Evolutionary conservation across 1,140 invertebrate genomes (phyloP), one percentile per base, ranked within the genome.

Genomic region (Arctopsyche grandis): DNA sequence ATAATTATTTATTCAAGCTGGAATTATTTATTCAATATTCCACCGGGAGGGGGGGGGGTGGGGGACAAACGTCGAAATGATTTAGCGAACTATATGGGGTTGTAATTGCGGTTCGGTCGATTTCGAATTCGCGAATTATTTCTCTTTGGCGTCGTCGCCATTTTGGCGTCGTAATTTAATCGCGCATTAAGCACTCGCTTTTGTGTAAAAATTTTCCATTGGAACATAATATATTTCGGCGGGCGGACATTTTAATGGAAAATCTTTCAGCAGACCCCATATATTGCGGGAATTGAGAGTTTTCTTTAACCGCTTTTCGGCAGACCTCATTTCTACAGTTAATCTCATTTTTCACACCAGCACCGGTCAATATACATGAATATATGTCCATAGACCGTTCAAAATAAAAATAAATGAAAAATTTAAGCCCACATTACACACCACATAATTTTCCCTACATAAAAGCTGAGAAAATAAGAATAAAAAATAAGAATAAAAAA

Each of bases 201-300:
- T 66, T 66, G n/a, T 52, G 48, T 52, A 66, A 74, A 21, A 56
- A 56, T 7, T 9, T 74, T 56, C 46, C 16, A 74, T 74, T n/a
- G 71, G 38, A 74, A 56, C 48, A 21, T 74, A 74, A 74, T 74
- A 74, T 52, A 74, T 70, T 74, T 74, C 46, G 7, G 29, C 29
- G n/a, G 69, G 48, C 22, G 16, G 71, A 74, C 71, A 10, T 56
- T 74, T 74, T 74, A 74, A 74, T 74, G 71, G 71, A 56, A 74
- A 74, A 74, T 74, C 71, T 74, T 24, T 74, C 5, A 46, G 22
- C 69, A 7, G 1, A 38, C 69, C 26, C 26, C 21, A 70, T 70
- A 52, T 52, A 70, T 70, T 74, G 24, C 43, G 48, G 4, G 71
- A 74, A 74, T 74, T 74, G 56, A 73, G 22, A 46, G 71, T 52